Evolutionary conservation across 2,888 invertebrate genomes (phyloP), one percentile per base, ranked within the genome.

Genomic region (Cantharis lateralis): DNA sequence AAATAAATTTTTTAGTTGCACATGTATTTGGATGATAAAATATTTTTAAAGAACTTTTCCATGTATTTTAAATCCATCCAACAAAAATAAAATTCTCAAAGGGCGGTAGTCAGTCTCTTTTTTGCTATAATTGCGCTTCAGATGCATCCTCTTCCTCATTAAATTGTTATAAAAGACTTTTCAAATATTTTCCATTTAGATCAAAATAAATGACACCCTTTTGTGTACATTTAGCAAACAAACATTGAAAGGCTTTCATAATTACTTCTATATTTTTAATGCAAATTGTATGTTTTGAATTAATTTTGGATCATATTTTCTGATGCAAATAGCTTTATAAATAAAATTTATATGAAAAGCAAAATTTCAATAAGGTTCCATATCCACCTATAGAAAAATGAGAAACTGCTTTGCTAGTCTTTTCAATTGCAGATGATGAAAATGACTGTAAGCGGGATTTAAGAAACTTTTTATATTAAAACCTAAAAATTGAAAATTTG

Each of bases 161-260:
- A 74, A 70, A 64, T 70, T 74, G 63, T 70, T 74, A 70, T 74
- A 70, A 74, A 74, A 74, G 48, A 62, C 70, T 32, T 69, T 62
- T 68, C 26, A 24, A 74, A 74, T 70, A 32, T 70, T 62, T 72
- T 28, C 24, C 18, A 61, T 62, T 28, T 32, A 16, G 16, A 70
- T 18, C 15, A 16, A n/a, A 68, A 61, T 15, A 32, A 68, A 68
- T 72, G 72, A 72, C 68, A 68, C 16, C 10, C 73, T 48, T 68
- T 73, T 68, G 68, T 64, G 64, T 66, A 66, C 24, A 66, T 66
- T 66, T 66, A 20, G 9, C 24, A 63, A 63, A 63, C 24, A 66
- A 66, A 63, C 26, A 71, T 62, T 72, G 18, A 64, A 72, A 72
- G 64, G 28, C 63, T 72, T 64, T 48, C 66, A 11, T 70, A 70